Evolutionary conservation across 2,113 vertebrate species (phyloP).

Genomic region (Morone saxatilis): DNA sequence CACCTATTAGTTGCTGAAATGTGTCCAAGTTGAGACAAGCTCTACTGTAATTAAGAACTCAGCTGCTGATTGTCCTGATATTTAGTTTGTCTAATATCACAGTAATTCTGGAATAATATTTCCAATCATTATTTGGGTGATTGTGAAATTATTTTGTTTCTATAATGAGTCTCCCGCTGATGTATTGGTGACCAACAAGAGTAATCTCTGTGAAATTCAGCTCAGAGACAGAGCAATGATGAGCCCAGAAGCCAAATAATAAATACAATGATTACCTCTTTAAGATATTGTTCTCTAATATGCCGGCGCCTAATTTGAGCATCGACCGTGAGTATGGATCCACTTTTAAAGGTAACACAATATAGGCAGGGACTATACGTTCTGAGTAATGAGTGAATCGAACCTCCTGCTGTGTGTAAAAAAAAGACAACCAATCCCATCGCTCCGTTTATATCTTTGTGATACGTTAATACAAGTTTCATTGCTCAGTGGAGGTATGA

Average conservation of each 20-base stretch:
- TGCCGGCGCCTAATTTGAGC: not conserved
- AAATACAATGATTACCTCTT: not conserved
- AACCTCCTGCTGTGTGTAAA: too few species aligned
- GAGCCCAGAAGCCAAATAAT: too few species aligned
- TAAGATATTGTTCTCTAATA: not conserved
- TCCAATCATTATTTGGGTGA: not conserved
- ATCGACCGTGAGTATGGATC: not conserved
- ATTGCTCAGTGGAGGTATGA: not conserved
- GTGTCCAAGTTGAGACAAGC: too few species aligned
- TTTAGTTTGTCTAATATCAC: not conserved
- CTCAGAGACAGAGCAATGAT: too few species aligned
- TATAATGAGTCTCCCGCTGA: not conserved
- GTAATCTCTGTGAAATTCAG: not conserved
- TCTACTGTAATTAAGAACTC: not conserved
- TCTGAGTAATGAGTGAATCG: too few species aligned
- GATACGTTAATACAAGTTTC: not conserved
- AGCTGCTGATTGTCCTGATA: not conserved
- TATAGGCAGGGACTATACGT: too few species aligned
- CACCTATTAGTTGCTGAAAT: not conserved
- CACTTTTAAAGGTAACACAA: too few species aligned
- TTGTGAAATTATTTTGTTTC: not conserved
- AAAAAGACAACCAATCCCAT: not conserved
- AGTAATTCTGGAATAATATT: too few species aligned
- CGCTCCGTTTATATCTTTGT: not conserved
- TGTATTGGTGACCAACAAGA: not conserved